Base-by-base conservation (phyloP, 2,797 vertebrate genomes). In the Propithecus deckenii region DNA sequence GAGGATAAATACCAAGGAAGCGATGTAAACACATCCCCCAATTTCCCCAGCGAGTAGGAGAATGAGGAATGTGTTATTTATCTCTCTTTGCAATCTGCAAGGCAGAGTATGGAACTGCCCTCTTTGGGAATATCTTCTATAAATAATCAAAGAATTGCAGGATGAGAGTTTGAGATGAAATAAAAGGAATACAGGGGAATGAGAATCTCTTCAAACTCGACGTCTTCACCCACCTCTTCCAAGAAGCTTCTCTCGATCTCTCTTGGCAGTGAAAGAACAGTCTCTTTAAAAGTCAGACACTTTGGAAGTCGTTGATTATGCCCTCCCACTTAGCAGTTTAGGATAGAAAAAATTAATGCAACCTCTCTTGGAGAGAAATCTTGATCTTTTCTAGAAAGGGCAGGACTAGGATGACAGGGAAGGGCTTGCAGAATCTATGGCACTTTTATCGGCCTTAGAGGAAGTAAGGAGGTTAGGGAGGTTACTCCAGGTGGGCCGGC, bases 31-130 rank as follows among this genome's bases (percentile, higher is more conserved):
- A 93, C 92, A 97, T 69, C 5, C 20, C 50, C 94, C 96, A 94
- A 89, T 98, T 95, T 97, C 97, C 98, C 98, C 86, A 97, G 98
- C n/a, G 93, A 97, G 93, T 95, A 94, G 94, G 93, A 96, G 96
- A 97, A 97, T 96, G 96, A 97, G 72, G 97, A 98, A 98, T 97
- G 95, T 97, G 94, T 97, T 97, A 97, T 98, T 98, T 97, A 95
- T 98, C 97, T 97, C 91, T 96, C 88, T 86, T 87, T 55, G 95
- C 88, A 96, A 97, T 97, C 95, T 97, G 89, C 86, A 96, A 94
- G 75, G 81, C 94, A 94, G 93, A 97, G 76, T 96, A 90, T 93
- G 59, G 92, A 96, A 87, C 90, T 71, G 22, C 81, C 72, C 28
- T 74, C 93, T 96, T 86, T 90, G 97, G 96, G 97, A 95, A 86